phyloP scores from a whole-genome alignment of 2,113 vertebrate genomes.

The Lichenostomus cassidix region DNA sequence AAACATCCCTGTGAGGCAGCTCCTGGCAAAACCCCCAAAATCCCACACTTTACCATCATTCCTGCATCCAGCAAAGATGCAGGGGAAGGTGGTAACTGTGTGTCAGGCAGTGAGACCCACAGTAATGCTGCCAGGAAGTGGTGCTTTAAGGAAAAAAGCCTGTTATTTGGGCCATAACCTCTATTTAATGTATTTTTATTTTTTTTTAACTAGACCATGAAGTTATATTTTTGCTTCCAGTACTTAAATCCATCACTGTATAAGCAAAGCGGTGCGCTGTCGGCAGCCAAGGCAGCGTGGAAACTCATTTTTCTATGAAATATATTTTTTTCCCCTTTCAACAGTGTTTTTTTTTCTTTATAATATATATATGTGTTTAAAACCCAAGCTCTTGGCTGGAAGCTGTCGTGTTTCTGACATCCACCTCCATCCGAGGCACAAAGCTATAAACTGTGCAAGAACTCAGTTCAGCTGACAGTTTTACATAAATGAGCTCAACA shows the following conservation, averaged over 20 bases:
- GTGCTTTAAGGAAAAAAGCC: background rate
- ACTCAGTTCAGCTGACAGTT: background rate
- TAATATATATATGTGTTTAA: background rate
- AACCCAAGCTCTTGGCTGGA: background rate
- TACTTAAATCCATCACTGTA: background rate
- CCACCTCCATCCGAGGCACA: background rate
- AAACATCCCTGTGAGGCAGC: background rate
- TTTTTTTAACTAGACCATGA: background rate
- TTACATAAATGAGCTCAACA: background rate
- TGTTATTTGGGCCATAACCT: background rate
- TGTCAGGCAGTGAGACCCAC: background rate
- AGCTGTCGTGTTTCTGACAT: background rate
- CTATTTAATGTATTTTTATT: background rate
- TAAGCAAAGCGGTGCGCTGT: background rate
- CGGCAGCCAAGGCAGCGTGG: background rate
- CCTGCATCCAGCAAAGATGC: background rate
- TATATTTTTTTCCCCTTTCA: background rate
- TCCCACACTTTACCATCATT: background rate
- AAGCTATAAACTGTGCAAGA: background rate
- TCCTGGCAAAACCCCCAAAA: background rate
- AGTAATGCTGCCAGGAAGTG: background rate
- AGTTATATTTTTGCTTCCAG: constrained; percentile 11
- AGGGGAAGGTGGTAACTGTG: background rate
- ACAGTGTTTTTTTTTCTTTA: background rate
- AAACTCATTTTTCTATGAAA: constrained; percentile 21